Evolutionary conservation across 2,113 vertebrate genomes (phyloP), one percentile per base, ranked within the genome.

Genomic region (Equus przewalskii): DNA sequence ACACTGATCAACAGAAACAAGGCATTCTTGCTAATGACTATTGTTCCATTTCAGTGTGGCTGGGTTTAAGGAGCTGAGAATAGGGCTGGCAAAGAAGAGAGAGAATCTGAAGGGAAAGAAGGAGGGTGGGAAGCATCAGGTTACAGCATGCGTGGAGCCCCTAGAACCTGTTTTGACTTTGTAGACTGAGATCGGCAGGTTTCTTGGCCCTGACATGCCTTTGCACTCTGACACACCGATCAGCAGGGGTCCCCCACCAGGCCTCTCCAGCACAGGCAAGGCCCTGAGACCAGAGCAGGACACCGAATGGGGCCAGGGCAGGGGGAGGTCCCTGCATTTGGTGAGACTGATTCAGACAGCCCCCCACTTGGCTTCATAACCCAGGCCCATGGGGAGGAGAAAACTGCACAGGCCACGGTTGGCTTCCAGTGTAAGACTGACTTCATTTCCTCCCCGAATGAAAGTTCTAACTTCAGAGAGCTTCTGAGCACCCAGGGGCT

Each of bases 401-500:
- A 95, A 92, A 58, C 4, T 56, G 56, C 62, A 93, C 18, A 73
- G 92, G 91, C 73, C 80, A 58, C 91, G 86, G 78, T 73, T 75
- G 58, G 89, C 86, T 86, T 91, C 91, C 73, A 87, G 73, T 16
- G 41, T 62, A 13, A 97, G 41, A n/a, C 36, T 96, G 96, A 94
- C 64, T 93, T 96, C 94, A 93, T 65, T 89, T 96, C 95, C 94
- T 86, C 75, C 82, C 65, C 5, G 44, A 94, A 97, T 60, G 75
- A 28, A 75, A 97, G 75, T 33, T 92, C 89, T 92, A 58, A 73
- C 79, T n/a, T 56, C 24, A 69, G 67, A 91, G 76, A 56, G 21
- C 81, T 28, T 91, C 88, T 51, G 60, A 95, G 84, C 51, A 62
- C 36, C 86, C 26, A 11, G 65, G 36, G n/a, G 79, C 81, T 89